phyloP scores from a whole-genome alignment of 2,797 vertebrate species.

The Sarcoramphus papa region DNA sequence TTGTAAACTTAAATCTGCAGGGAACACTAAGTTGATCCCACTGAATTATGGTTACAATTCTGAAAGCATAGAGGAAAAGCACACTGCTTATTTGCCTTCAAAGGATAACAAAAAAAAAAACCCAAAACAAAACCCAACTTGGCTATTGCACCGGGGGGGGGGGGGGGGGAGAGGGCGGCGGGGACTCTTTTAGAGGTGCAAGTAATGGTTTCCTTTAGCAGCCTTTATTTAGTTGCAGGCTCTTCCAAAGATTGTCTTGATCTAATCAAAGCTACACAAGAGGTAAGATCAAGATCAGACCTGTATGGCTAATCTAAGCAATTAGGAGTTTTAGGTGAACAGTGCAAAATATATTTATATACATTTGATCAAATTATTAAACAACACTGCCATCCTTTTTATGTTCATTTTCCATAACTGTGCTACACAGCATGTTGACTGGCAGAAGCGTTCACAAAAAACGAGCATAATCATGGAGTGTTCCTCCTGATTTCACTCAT shows the following conservation, averaged over 20 bases:
- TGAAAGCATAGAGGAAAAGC: not conserved
- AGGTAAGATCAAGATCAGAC: not conserved
- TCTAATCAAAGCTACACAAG: not conserved
- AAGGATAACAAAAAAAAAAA: not conserved
- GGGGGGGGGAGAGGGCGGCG: too few species aligned
- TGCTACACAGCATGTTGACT: not conserved
- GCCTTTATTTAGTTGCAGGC: not conserved
- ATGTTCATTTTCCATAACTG: not conserved
- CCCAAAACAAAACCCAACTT: not conserved
- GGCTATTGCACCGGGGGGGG: not conserved
- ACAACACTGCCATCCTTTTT: not conserved
- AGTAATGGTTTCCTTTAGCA: not conserved
- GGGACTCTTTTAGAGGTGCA: not conserved
- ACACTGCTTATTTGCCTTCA: not conserved
- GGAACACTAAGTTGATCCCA: not conserved
- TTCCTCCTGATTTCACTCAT: not conserved
- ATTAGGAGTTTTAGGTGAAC: not conserved
- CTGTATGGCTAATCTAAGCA: not conserved
- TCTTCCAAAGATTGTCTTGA: not conserved
- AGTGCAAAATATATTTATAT: not conserved
- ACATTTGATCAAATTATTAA: not conserved
- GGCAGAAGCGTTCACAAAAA: not conserved
- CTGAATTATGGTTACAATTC: not conserved
- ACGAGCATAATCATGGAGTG: not conserved
- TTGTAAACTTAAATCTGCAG: not conserved